Conservation (phyloP, 2,113 vertebrate genomes). For the Cyprinodon brontotheroides region DNA sequence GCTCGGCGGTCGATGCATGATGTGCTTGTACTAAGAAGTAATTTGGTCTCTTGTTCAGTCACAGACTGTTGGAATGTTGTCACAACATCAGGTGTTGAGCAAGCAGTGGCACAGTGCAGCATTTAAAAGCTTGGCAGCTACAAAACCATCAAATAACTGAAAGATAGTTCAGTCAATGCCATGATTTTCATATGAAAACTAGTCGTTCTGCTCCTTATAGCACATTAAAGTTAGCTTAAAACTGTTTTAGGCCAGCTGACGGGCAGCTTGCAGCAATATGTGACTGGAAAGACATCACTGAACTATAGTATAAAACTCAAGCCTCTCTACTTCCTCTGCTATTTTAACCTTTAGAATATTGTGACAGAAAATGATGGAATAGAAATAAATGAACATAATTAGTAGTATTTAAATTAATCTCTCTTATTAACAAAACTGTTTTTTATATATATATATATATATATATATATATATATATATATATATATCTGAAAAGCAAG, state of each 20-base stretch:
- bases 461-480: no score
- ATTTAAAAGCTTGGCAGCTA: background rate
- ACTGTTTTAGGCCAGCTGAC: no score
- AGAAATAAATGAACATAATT: background rate
- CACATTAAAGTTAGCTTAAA: background rate
- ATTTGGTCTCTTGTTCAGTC: conserved; percentile 41
- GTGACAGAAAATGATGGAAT: background rate
- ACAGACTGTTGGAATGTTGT: conserved; percentile 8
- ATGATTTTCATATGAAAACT: background rate
- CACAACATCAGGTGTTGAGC: conserved; percentile 7
- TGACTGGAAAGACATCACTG: background rate
- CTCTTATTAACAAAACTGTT: no score
- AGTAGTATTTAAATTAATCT: background rate
- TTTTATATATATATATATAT: no score
- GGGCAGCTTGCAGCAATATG: no score
- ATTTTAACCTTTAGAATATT: no score
- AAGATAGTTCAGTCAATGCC: no score
- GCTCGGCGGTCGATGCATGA: conserved; percentile 30
- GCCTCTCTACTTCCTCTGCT: no score
- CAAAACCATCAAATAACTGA: no score
- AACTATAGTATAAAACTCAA: no score
- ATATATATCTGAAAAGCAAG: no score
- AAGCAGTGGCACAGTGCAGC: background rate
- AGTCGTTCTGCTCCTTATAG: no score
- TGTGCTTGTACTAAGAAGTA: conserved; percentile 26